Evolutionary conservation across 2,888 invertebrate genomes (phyloP), one percentile per base, ranked within the genome.

Genomic region (Diarsia rubi): DNA sequence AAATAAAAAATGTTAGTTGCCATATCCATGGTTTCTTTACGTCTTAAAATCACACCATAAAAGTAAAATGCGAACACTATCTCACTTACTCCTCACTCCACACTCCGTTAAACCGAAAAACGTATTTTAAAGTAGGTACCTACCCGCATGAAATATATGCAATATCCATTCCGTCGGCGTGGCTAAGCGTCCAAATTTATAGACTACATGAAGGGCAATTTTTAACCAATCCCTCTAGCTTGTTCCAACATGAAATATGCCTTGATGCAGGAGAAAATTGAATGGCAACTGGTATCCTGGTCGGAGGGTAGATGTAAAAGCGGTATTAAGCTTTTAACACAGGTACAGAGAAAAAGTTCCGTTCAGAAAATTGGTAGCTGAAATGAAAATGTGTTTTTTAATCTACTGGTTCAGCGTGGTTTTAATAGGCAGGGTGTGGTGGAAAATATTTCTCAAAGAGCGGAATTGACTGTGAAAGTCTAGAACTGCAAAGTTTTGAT

Each of bases 191-290:
- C 90, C 82, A 85, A 90, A 94, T 94, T 93, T 94, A 95, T 93
- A 91, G 92, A 86, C 86, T 90, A 94, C 94, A 94, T 73, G 93
- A 83, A 81, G 87, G 86, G 91, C 91, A 92, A 95, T 95, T 95
- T 95, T 95, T 94, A 93, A 92, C 91, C 92, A 90, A 93, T 94
- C 94, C 91, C 90, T 86, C 89, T 87, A 80, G 89, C 94, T 91
- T 94, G 94, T 93, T 91, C 88, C 78, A 44, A 54, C 54, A 74
- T 89, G 85, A 89, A 88, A 88, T 88, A 89, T 89, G 80, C 82
- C 81, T 69, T 79, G 79, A 81, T 86, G 81, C 74, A 79, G 42
- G 68, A 81, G 86, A 81, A 85, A 89, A 88, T 89, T 89, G 86
- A 84, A 84, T 84, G 86, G 75, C 75, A 80, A 86, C 64, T 76